A percentile compares a stretch with the other conserved stretches of the same genome.
These are phyloP conservation scores for Crocuta crocuta DNA, from an alignment of 2,113 vertebrate genomes.

Conservation along the genomic window DNA sequence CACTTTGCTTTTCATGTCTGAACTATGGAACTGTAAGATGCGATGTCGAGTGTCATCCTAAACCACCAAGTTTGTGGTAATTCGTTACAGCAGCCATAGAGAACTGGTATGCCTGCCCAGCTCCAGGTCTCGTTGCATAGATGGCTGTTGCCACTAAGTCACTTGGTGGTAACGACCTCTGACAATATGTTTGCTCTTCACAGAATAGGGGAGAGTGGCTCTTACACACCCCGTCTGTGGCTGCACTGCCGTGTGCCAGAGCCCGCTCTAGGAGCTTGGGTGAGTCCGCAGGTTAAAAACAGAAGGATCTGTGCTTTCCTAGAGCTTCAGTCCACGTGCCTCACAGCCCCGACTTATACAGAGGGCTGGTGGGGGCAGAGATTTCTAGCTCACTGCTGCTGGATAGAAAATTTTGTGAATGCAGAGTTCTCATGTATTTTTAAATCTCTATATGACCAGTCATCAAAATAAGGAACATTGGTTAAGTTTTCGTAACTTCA, in stretches of 20 bases:
- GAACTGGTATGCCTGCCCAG: not conserved
- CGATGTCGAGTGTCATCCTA: not conserved
- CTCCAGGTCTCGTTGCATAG: not conserved
- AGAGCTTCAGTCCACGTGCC: not conserved
- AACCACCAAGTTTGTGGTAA: not conserved
- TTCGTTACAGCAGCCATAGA: not conserved
- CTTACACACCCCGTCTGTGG: not conserved
- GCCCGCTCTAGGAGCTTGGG: not conserved
- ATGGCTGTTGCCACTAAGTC: not conserved
- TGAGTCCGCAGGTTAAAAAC: not conserved
- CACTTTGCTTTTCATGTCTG: not conserved
- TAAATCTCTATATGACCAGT: not conserved
- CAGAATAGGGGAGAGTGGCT: not conserved
- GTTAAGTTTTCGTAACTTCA: conserved; percentile 22
- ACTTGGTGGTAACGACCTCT: not conserved
- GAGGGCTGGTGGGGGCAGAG: accelerated
- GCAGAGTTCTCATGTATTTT: not conserved
- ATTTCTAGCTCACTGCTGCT: not conserved
- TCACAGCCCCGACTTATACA: not conserved
- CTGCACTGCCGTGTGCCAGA: not conserved
- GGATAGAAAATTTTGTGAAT: not conserved
- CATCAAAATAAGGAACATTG: not conserved
- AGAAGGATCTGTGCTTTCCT: not conserved
- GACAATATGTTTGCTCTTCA: not conserved
- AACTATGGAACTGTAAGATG: not conserved